Conservation (phyloP, 2,113 vertebrate species). For the Cromileptes altivelis region DNA sequence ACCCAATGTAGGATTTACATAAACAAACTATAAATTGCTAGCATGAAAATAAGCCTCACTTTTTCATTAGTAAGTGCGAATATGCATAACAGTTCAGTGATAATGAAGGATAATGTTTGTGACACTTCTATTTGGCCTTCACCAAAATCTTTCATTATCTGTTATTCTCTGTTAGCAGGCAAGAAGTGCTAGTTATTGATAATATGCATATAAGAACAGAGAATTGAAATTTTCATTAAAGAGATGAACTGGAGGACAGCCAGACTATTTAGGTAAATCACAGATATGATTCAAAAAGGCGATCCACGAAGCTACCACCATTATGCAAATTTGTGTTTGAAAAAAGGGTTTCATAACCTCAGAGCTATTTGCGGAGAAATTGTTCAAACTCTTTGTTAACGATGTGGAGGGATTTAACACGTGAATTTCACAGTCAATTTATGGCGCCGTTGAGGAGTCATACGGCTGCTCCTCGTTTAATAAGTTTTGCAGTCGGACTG, state of each 20-base stretch:
- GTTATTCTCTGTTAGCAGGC: conserved; percentile 22
- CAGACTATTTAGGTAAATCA: conserved; percentile 81
- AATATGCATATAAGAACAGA: conserved; percentile 69
- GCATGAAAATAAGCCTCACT: background rate
- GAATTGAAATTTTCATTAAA: conserved; percentile 78
- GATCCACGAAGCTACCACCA: conserved; percentile 70
- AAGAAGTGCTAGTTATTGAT: conserved; percentile 69
- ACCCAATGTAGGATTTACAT: conserved; percentile 10
- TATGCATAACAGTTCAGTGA: conserved; percentile 2
- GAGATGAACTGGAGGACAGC: conserved; percentile 76
- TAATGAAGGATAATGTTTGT: conserved; percentile 37
- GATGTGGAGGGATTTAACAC: conserved; percentile 76
- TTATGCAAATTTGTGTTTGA: conserved; percentile 83
- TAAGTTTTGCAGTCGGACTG: conserved; percentile 70
- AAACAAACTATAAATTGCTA: conserved; percentile 6
- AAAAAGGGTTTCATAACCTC: conserved; percentile 83
- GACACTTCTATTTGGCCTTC: conserved; percentile 52
- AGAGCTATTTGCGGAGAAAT: conserved; percentile 80
- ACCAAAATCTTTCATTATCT: conserved; percentile 52
- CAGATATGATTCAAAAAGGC: conserved; percentile 81
- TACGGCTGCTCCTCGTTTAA: conserved; percentile 80
- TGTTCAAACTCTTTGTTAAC: conserved; percentile 81
- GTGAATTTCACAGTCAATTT: conserved; percentile 86
- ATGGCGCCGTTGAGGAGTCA: conserved; percentile 84
- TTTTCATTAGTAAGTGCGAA: background rate